Evolutionary conservation across 1,140 invertebrate genomes (phyloP), one percentile per base, ranked within the genome.

Genomic region (Sesamia nonagrioides): DNA sequence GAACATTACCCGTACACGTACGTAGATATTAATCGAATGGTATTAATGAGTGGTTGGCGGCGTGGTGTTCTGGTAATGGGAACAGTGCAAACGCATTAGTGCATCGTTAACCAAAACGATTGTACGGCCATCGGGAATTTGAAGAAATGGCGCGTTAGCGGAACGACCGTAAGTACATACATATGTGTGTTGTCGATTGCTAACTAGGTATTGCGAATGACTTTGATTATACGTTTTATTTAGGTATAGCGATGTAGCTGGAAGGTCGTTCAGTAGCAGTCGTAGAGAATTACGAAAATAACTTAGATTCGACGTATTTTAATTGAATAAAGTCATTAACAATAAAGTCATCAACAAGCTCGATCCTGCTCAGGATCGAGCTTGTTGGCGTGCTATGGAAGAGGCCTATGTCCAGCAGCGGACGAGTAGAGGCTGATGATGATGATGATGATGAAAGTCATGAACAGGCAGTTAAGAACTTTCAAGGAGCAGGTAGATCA

Each of bases 71-170:
- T 40, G 35, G 69, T 84, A 87, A 89, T 87, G 85, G 86, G 73
- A 89, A 94, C 92, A 94, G 78, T 91, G 84, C 88, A 92, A 93
- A 91, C 88, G 92, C 92, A 94, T 94, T 94, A 94, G 84, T 88
- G 86, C 83, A 91, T 93, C 92, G 91, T 93, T 94, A 93, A 86
- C 83, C 35, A 78, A 85, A 91, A 91, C 87, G 86, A 83, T 84
- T 78, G 71, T 48, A 60, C 33, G 73, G 42, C 35, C 48, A 63
- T 75, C 73, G 73, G 71, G 71, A 75, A 81, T 83, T 76, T 79
- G 71, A 83, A 84, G 86, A 84, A 89, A 89, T 87, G 77, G 83
- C 45, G 40, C 73, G 73, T 50, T 73, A 73, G 18, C 37, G 50
- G 35, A 73, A 73, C 54, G 71, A 58, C 52, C 35, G 27, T 71